These are phyloP conservation scores for Lamproptera curius DNA, from an alignment of 2,888 invertebrate species.

Conservation along the genomic window DNA sequence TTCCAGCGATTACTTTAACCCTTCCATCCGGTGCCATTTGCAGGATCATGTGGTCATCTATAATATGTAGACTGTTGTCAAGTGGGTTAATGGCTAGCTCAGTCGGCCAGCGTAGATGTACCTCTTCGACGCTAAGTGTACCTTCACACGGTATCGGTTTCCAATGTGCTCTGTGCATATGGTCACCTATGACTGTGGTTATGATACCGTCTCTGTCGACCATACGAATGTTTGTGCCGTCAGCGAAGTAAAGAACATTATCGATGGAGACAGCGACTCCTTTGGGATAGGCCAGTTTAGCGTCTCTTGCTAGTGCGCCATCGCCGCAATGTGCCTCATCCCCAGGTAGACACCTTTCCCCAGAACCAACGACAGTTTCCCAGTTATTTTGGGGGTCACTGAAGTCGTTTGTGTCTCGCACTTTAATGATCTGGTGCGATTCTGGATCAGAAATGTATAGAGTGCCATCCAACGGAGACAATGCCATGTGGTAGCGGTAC, in stretches of 20 bases:
- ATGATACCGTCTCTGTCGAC: conserved; percentile 95
- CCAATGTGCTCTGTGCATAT: conserved; percentile 96
- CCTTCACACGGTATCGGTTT: conserved; percentile 96
- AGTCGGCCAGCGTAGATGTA: conserved; percentile 97
- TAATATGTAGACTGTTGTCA: conserved; percentile 96
- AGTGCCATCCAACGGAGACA: conserved; percentile 95
- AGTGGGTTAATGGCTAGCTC: conserved; percentile 95
- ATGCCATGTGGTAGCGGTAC: conserved; percentile 97
- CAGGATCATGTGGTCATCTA: conserved; percentile 97
- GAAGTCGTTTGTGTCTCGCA: conserved; percentile 89
- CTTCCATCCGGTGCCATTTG: conserved; percentile 94
- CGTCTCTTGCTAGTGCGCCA: conserved; percentile 93
- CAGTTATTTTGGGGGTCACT: conserved; percentile 94
- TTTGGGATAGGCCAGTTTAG: conserved; percentile 97
- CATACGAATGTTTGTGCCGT: conserved; percentile 96
- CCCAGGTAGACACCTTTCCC: conserved; percentile 94
- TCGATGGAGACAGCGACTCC: conserved; percentile 96
- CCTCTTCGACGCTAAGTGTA: conserved; percentile 93
- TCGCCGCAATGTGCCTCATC: conserved; percentile 98
- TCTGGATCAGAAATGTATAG: conserved; percentile 98
- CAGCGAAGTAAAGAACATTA: conserved; percentile 95
- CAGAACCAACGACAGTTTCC: conserved; percentile 97
- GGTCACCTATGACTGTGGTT: conserved; percentile 93
- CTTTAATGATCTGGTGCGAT: conserved; percentile 94
- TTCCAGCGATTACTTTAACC: conserved; percentile 94